A percentile compares a stretch with the other conserved stretches of the same genome.
Conservation (phyloP, 2,113 vertebrate genomes). For the Ceyx cyanopectus region DNA sequence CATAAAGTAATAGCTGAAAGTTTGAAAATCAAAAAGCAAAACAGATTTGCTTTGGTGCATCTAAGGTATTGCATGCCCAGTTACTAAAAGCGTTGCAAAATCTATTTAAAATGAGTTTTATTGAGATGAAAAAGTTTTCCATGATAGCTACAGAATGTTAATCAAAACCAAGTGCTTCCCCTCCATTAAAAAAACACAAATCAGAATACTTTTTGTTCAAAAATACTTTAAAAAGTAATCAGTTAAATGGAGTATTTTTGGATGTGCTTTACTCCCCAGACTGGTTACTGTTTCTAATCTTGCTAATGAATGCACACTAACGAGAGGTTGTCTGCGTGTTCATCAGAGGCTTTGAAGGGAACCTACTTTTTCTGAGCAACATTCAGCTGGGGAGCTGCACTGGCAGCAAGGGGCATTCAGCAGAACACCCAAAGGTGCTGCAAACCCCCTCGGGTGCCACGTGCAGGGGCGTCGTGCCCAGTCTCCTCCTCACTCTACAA, state of each 20-base stretch:
- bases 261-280: constrained; percentile 56
- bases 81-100: constrained; percentile 31
- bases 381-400: constrained; percentile 52
- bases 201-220: constrained; percentile 36
- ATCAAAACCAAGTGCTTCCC: constrained; percentile 63
- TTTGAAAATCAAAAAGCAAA: background rate
- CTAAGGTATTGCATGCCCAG: background rate
- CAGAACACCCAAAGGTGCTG: constrained; percentile 17
- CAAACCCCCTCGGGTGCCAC: background rate
- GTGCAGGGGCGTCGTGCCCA: background rate
- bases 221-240: constrained; percentile 70
- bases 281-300: constrained; percentile 60
- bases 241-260: constrained; percentile 62
- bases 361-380: constrained; percentile 66
- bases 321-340: constrained; percentile 71
- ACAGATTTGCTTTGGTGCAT: background rate
- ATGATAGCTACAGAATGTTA: constrained; percentile 47
- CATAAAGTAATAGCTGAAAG: background rate
- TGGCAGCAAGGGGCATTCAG: constrained; percentile 32
- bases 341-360: constrained; percentile 69
- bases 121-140: constrained; percentile 58
- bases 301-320: constrained; percentile 70
- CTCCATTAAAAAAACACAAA: constrained; percentile 21
- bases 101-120: constrained; percentile 63
- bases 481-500: constrained; percentile 52